Base-by-base conservation (phyloP, 2,888 invertebrate genomes). In the Brachycybe producta region DNA sequence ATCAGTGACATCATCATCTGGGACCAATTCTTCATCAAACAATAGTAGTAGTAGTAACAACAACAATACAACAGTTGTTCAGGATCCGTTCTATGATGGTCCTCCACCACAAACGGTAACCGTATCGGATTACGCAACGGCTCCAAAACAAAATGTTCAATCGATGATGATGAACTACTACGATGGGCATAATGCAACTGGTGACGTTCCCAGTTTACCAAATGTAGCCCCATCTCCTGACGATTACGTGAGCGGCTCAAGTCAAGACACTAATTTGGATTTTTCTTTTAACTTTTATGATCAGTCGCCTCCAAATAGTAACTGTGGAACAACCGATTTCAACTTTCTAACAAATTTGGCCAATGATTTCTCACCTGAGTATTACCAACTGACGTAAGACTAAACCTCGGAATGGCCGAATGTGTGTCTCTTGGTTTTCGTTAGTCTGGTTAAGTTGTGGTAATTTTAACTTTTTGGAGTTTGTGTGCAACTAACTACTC, bases 311-410 rank as follows among this genome's bases (percentile, higher is more conserved):
- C 52, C 48, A 26, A 30, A 52, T 7, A 52, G 24, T 35, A 53
- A 48, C 28, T 52, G 52, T 30, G 44, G 47, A 27, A 30, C 46
- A 21, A 58, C 88, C 27, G 90, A 90, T 69, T 90, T 90, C 70
- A 90, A 90, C 68, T 91, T 91, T 67, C 75, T 91, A 56, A 86
- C 87, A 70, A 90, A 85, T 67, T 73, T 90, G 63, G 86, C 88
- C 56, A 90, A 87, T 67, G 90, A 90, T 67, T 90, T 88, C 67
- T 85, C 84, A 19, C 88, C 88, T 7, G 90, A 91, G 68, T 90
- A 90, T 67, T 90, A 90, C 65, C 78, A 79, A 66, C 75, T 79
- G 65, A 78, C 78, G 70, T 75, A 73, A 74, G n/a, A n/a, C n/a
- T n/a, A n/a, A n/a, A n/a, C n/a, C n/a, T n/a, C n/a, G n/a, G n/a